Conservation (phyloP, 2,113 vertebrate genomes). For the Anhinga rufa region DNA sequence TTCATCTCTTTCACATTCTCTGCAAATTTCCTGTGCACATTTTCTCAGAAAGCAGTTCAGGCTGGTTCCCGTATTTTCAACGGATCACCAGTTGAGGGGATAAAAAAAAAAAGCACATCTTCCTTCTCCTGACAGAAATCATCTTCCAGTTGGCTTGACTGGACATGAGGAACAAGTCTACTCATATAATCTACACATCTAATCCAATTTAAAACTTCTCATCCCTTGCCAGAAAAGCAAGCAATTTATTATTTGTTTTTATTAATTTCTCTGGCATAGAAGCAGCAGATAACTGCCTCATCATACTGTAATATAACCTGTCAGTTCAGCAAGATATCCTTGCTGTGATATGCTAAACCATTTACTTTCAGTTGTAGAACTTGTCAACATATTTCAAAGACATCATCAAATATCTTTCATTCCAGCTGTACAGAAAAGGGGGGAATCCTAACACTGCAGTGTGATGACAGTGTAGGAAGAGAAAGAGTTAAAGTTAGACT, state of each 20-base stretch:
- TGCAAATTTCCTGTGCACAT: neutral
- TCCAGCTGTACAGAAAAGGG: neutral
- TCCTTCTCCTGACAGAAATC: neutral
- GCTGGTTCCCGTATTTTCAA: neutral
- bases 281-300: neutral
- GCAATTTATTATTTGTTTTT: neutral
- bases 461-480: neutral
- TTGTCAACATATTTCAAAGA: neutral
- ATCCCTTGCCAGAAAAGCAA: neutral
- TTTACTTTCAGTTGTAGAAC: neutral
- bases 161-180: neutral
- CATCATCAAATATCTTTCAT: neutral
- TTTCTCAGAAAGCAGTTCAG: neutral
- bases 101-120: neutral
- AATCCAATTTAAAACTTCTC: neutral
- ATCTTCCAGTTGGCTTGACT: neutral
- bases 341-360: neutral
- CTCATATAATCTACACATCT: neutral
- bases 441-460: neutral
- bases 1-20: neutral
- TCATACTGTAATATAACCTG: neutral
- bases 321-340: neutral
- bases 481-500: neutral
- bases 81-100: neutral
- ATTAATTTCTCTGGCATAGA: neutral